phyloP scores from a whole-genome alignment of 1,140 invertebrate genomes.

The Mercenaria mercenaria region DNA sequence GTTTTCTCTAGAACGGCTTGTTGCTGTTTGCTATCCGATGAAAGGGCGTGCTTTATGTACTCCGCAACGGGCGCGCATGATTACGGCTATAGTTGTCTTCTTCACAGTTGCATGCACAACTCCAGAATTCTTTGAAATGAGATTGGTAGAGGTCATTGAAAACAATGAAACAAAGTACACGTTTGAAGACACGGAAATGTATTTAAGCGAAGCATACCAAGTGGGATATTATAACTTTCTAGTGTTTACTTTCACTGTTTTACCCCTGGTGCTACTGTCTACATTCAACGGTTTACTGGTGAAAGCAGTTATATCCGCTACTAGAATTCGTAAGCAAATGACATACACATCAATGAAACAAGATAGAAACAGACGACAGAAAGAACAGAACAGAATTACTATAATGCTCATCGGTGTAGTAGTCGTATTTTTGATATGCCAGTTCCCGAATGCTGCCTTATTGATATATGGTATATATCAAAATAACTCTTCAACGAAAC shows the following conservation, averaged over 20 bases:
- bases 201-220: constrained; percentile 87
- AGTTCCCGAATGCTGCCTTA: constrained; percentile 89
- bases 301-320: constrained; percentile 89
- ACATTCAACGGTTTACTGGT: constrained; percentile 92
- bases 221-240: constrained; percentile 90
- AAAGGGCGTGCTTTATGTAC: constrained; percentile 90
- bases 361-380: constrained; percentile 44
- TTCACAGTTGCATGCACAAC: constrained; percentile 67
- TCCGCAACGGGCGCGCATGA: constrained; percentile 82
- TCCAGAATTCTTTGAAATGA: constrained; percentile 74
- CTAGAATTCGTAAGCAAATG: constrained; percentile 87
- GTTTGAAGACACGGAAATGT: constrained; percentile 69
- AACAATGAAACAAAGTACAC: not conserved
- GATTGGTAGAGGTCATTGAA: constrained; percentile 36
- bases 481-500: not conserved
- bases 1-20: constrained; percentile 92
- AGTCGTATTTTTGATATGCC: constrained; percentile 91
- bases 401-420: constrained; percentile 92
- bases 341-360: constrained; percentile 74
- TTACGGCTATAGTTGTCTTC: constrained; percentile 60
- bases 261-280: constrained; percentile 89
- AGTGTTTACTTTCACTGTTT: constrained; percentile 89
- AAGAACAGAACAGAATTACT: constrained; percentile 88
- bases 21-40: constrained; percentile 92
- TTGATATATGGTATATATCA: constrained; percentile 69